Evolutionary conservation across 2,113 vertebrate species (phyloP).

Genomic region (Dipodomys stephensi): DNA sequence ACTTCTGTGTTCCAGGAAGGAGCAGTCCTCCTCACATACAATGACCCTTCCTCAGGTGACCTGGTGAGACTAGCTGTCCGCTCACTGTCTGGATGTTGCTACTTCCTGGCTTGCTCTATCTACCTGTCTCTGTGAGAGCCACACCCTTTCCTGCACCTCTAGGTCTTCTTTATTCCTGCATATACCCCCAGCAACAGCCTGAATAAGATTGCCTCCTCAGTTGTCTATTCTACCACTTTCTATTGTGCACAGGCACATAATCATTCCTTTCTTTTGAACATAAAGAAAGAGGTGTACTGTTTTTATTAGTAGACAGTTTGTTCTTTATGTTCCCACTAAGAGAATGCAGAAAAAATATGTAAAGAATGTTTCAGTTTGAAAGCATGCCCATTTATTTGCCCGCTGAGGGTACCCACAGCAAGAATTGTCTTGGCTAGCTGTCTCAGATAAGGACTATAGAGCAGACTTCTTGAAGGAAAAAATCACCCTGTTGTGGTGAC

Average conservation of each 20-base stretch:
- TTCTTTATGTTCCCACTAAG: conserved; percentile 38
- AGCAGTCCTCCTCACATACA: not conserved
- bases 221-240: not conserved
- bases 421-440: not conserved
- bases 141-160: not conserved
- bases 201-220: conserved; percentile 1
- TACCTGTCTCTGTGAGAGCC: not conserved
- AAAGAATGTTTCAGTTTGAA: conserved; percentile 39
- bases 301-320: conserved; percentile 37
- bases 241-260: not conserved
- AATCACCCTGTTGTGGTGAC: not conserved
- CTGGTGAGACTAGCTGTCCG: not conserved
- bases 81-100: not conserved
- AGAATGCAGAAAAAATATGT: conserved; percentile 49
- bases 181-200: not conserved
- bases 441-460: not conserved
- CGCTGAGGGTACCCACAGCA: not conserved
- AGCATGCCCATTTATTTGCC: not conserved
- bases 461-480: not conserved
- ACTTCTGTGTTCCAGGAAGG: not conserved
- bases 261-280: conserved; percentile 42
- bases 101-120: not conserved
- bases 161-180: not conserved
- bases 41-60: not conserved
- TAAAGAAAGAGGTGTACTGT: not conserved